Evolutionary conservation across 2,888 invertebrate genomes (phyloP).

Genomic region (Falcaria lacertinaria): DNA sequence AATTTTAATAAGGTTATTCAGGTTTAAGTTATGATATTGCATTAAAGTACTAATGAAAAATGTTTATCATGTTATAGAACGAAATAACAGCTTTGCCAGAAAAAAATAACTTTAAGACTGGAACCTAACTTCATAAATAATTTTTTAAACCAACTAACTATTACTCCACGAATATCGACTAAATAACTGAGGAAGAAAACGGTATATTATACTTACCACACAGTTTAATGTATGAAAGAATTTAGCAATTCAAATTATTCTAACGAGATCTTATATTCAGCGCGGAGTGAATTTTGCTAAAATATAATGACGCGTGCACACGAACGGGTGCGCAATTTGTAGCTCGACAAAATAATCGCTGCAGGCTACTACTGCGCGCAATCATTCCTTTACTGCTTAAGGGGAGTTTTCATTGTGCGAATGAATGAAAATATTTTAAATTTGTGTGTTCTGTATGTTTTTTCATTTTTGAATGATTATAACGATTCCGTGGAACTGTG

Average conservation of each 20-base stretch:
- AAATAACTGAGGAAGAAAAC: background rate
- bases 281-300: slow-evolving; percentile 30
- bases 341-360: slow-evolving; percentile 71
- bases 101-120: too few relatives aligned
- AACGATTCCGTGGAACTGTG: too few relatives aligned
- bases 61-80: too few relatives aligned
- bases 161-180: background rate
- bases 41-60: too few relatives aligned
- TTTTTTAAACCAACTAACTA: too few relatives aligned
- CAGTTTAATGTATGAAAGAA: background rate
- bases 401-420: slow-evolving; percentile 35
- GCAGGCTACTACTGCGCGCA: slow-evolving; percentile 46
- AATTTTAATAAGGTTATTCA: too few relatives aligned
- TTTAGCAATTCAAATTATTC: slow-evolving; percentile 16
- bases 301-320: slow-evolving; percentile 40
- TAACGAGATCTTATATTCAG: slow-evolving; percentile 36
- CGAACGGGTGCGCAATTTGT: slow-evolving; percentile 70
- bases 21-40: too few relatives aligned
- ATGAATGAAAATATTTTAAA: slow-evolving; percentile 2
- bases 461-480: background rate
- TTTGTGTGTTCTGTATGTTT: background rate
- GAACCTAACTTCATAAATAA: too few relatives aligned
- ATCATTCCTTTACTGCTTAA: slow-evolving; percentile 42
- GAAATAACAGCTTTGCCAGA: too few relatives aligned
- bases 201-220: background rate